phyloP scores from a whole-genome alignment of 2,888 invertebrate genomes.

The Leucoma salicis region DNA sequence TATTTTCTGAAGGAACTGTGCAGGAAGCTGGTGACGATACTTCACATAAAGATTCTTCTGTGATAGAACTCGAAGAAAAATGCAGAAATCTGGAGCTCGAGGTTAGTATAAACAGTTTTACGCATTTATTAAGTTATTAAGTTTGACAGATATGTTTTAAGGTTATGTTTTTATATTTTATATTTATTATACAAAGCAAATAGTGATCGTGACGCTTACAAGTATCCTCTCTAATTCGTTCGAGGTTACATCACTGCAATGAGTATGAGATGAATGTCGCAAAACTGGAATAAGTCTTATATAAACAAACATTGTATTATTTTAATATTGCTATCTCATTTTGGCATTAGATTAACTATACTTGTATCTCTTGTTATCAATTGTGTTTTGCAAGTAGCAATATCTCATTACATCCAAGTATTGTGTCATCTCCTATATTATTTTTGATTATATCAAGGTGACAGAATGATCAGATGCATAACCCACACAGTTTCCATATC shows the following conservation, averaged over 20 bases:
- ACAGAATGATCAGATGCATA: too few relatives aligned
- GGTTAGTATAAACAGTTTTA: slow-evolving; percentile 65
- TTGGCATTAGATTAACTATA: slow-evolving; percentile 7
- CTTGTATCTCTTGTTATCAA: slow-evolving; percentile 1
- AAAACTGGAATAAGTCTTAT: slow-evolving; percentile 13
- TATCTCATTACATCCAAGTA: slow-evolving; percentile 3
- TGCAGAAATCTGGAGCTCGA: slow-evolving; percentile 83
- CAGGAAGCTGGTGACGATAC: slow-evolving; percentile 60
- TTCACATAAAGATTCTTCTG: slow-evolving; percentile 42
- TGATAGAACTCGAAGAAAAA: slow-evolving; percentile 79
- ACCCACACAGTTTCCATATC: too few relatives aligned
- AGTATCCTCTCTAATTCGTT: slow-evolving; percentile 23
- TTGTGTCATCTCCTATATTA: slow-evolving; percentile 11
- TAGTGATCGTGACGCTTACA: slow-evolving; percentile 13
- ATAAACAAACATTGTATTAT: slow-evolving; percentile 19
- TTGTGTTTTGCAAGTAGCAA: not conserved
- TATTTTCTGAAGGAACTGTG: slow-evolving; percentile 88
- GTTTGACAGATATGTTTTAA: slow-evolving; percentile 57
- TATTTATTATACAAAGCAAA: slow-evolving; percentile 20
- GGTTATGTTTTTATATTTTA: slow-evolving; percentile 73
- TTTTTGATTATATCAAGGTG: too few relatives aligned
- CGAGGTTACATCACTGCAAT: slow-evolving; percentile 16
- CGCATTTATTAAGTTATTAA: slow-evolving; percentile 13
- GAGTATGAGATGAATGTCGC: slow-evolving; percentile 7
- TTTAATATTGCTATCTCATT: slow-evolving; percentile 19